Evolutionary conservation across 2,888 invertebrate species (phyloP).

Genomic region (Malacosoma neustria): DNA sequence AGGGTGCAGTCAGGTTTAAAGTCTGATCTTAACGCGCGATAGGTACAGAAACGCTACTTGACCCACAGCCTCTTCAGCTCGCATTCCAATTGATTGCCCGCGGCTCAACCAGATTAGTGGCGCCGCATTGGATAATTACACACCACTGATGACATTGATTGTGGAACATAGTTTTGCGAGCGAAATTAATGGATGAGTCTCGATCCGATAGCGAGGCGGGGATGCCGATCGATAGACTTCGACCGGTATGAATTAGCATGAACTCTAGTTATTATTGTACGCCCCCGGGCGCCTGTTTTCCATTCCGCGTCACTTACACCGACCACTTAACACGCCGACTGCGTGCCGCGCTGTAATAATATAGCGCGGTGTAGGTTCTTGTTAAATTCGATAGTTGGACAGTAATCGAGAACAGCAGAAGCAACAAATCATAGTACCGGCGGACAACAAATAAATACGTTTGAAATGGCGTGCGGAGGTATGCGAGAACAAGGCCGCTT

Average conservation of each 20-base stretch:
- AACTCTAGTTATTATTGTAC: conserved; percentile 30
- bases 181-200: conserved; percentile 55
- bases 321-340: conserved; percentile 27
- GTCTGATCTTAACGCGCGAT: conserved; percentile 35
- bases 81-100: conserved; percentile 55
- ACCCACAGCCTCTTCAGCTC: conserved; percentile 40
- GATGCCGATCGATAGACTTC: conserved; percentile 30
- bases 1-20: conserved; percentile 31
- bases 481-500: conserved; percentile 62
- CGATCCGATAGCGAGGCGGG: conserved; percentile 36
- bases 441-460: conserved; percentile 46
- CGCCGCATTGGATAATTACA: conserved; percentile 60
- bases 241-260: conserved; percentile 37
- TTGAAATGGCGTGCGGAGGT: conserved; percentile 48
- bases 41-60: conserved; percentile 54
- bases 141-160: conserved; percentile 58
- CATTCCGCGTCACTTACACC: conserved; percentile 28
- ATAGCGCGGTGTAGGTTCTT: neutral
- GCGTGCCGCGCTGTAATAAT: conserved; percentile 26
- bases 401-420: conserved; percentile 16
- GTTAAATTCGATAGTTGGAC: conserved; percentile 12
- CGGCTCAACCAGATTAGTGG: conserved; percentile 47
- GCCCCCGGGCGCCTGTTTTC: conserved; percentile 34
- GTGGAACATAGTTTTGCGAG: conserved; percentile 57
- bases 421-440: conserved; percentile 37